Percentiles rank a stretch among this genome's conserved stretches.
Conservation (phyloP, 1,140 invertebrate genomes). For the Caerostris extrusa region DNA sequence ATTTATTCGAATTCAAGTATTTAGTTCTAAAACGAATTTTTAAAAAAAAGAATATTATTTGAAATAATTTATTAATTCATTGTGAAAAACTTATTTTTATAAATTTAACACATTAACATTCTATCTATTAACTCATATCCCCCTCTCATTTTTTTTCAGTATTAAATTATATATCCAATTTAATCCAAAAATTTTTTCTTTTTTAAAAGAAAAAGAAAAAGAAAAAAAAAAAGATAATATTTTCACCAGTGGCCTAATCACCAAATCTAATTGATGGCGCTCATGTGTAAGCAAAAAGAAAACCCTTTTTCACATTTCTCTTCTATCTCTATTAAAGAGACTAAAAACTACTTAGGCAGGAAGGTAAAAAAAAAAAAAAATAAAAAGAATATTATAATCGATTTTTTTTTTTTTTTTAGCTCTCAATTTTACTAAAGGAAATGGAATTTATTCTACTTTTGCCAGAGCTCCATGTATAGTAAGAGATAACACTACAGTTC, state of each 20-base stretch:
- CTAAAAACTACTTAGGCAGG: not conserved
- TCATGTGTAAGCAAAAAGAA: not conserved
- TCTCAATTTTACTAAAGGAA: not conserved
- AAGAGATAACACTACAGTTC: conserved; percentile 45
- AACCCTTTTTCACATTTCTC: not conserved
- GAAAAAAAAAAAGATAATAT: not conserved
- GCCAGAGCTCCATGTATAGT: conserved; percentile 67
- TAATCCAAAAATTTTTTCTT: conserved; percentile 3
- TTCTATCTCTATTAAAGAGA: conserved; percentile 60
- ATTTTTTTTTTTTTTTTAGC: not conserved
- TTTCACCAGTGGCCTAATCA: not conserved
- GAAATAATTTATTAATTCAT: not conserved
- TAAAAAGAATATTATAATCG: not conserved
- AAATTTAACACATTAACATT: not conserved
- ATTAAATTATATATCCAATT: conserved; percentile 16
- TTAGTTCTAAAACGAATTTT: not conserved
- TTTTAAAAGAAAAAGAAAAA: not conserved
- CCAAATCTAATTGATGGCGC: conserved; percentile 11
- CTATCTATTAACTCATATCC: not conserved
- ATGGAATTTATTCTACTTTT: conserved; percentile 36
- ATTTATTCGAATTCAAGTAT: not conserved
- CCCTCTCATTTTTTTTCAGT: not conserved
- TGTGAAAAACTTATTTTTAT: not conserved
- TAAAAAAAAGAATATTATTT: not conserved
- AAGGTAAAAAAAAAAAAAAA: conserved; percentile 24